Evolutionary conservation across 2,113 vertebrate genomes (phyloP).

Genomic region (Thymallus thymallus): DNA sequence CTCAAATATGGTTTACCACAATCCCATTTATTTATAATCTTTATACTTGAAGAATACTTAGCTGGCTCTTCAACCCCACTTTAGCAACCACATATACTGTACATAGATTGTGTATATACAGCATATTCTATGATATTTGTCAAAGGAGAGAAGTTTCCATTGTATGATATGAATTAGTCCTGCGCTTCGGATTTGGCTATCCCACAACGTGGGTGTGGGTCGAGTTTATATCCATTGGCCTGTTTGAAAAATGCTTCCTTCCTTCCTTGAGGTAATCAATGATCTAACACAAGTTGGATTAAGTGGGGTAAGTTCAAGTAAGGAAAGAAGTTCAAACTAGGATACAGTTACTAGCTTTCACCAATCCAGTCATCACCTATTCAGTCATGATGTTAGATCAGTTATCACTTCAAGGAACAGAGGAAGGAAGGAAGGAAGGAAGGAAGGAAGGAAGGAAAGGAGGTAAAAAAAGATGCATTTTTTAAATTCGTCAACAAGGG

Average conservation of each 20-base stretch:
- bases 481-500: conserved; percentile 12
- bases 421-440: not conserved
- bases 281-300: not conserved
- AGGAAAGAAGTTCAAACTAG: not conserved
- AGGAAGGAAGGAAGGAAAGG: not conserved
- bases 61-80: too few relatives aligned
- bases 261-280: not conserved
- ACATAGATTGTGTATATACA: too few relatives aligned
- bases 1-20: too few relatives aligned
- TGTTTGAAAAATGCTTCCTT: not conserved
- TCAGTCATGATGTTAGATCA: not conserved
- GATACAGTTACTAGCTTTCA: not conserved
- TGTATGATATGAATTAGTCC: not conserved
- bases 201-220: conserved; percentile 12
- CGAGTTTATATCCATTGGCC: not conserved
- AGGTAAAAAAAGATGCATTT: conserved; percentile 13
- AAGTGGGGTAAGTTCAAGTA: not conserved
- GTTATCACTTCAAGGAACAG: too few relatives aligned
- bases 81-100: too few relatives aligned
- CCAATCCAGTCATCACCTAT: not conserved
- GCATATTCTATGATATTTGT: too few relatives aligned
- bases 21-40: too few relatives aligned
- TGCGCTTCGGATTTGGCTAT: not conserved
- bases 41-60: too few relatives aligned
- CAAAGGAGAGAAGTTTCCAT: not conserved